phyloP scores from a whole-genome alignment of 2,113 vertebrate species.

The Lampris megalopsis region DNA sequence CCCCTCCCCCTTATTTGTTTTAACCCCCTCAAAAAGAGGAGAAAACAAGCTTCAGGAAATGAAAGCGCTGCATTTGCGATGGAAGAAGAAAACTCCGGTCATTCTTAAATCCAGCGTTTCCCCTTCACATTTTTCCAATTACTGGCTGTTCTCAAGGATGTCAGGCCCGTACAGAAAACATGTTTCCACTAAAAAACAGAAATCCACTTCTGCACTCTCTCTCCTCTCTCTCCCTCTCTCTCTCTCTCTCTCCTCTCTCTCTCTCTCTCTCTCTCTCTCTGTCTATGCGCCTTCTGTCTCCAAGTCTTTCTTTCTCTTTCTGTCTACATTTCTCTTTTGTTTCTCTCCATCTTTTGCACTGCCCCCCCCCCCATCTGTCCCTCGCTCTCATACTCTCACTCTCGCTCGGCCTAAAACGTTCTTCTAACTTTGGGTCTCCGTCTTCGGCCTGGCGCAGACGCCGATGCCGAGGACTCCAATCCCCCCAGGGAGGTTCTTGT shows the following conservation, averaged over 20 bases:
- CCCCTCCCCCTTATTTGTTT: neutral
- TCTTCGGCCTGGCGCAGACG: constrained; percentile 43
- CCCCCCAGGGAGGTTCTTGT: constrained; percentile 58
- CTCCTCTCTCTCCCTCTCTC: constrained; percentile 5
- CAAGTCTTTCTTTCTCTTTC: constrained; percentile 29
- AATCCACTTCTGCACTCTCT: constrained; percentile 39
- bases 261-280: constrained; percentile 25
- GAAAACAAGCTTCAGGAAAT: constrained; percentile 17
- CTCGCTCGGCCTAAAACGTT: constrained; percentile 51
- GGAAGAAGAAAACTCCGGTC: constrained; percentile 55
- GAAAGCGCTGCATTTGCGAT: constrained; percentile 42
- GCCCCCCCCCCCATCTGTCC: no score
- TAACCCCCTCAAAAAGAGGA: neutral
- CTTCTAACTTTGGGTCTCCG: constrained; percentile 35
- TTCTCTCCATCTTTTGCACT: no score
- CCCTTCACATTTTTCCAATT: constrained; percentile 80
- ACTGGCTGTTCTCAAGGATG: constrained; percentile 72
- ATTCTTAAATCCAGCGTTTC: constrained; percentile 76
- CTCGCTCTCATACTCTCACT: constrained; percentile 39
- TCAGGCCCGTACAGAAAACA: constrained; percentile 72
- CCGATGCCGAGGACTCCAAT: constrained; percentile 52
- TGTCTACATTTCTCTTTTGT: constrained; percentile 7
- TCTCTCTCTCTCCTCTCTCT: neutral
- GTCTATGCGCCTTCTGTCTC: constrained; percentile 27
- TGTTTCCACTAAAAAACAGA: constrained; percentile 79